Percentiles rank a stretch among this genome's conserved stretches.
phyloP scores from a whole-genome alignment of 2,113 vertebrate species.

The Todiramphus chloris region DNA sequence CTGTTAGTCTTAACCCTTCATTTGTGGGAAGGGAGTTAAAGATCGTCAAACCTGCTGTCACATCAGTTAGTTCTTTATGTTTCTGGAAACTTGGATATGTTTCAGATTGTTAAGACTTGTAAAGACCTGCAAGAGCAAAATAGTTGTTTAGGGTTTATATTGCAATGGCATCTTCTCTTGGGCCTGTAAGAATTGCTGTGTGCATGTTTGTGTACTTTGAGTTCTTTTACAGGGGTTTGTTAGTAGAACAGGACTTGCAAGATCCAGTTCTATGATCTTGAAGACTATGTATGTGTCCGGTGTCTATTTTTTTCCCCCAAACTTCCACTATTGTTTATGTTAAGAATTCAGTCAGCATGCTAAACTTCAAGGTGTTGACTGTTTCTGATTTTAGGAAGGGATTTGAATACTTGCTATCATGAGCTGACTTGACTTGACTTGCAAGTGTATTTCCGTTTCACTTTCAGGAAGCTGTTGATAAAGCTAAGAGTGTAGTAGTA shows the following conservation, averaged over 20 bases:
- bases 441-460: slow-evolving; percentile 44
- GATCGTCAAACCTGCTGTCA: background rate
- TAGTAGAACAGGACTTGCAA: background rate
- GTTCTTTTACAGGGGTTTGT: background rate
- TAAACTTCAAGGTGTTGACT: slow-evolving; percentile 7
- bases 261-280: background rate
- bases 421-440: slow-evolving; percentile 34
- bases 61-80: background rate
- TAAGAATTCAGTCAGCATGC: background rate
- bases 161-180: background rate
- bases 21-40: background rate
- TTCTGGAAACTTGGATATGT: background rate
- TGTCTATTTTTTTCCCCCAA: background rate
- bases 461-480: slow-evolving; percentile 53
- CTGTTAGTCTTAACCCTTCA: background rate
- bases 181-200: background rate
- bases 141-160: background rate
- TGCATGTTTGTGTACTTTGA: background rate
- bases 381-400: slow-evolving; percentile 39
- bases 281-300: too few species aligned
- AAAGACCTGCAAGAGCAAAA: background rate
- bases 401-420: slow-evolving; percentile 33
- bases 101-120: background rate
- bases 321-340: background rate
- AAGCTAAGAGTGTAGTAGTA: background rate